Evolutionary conservation across 2,113 vertebrate genomes (phyloP).

Genomic region (Osmerus mordax): DNA sequence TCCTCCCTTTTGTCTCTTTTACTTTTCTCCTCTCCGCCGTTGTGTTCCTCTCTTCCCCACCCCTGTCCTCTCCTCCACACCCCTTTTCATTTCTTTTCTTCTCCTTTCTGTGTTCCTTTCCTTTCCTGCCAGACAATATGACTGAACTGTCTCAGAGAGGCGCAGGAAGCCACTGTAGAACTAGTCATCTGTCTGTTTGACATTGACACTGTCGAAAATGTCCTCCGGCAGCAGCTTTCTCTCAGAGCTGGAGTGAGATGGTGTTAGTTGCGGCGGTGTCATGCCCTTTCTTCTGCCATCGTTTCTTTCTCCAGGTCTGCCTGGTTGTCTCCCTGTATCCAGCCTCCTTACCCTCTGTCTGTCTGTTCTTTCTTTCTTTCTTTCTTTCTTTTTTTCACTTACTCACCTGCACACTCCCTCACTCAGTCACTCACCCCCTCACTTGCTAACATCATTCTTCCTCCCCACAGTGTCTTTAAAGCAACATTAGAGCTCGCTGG

Average conservation of each 20-base stretch:
- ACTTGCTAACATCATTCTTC: too few species aligned
- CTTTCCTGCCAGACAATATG: slow-evolving; percentile 42
- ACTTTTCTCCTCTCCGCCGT: too few species aligned
- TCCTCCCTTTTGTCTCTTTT: too few species aligned
- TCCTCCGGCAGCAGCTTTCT: slow-evolving; percentile 38
- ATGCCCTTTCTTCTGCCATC: slow-evolving; percentile 43
- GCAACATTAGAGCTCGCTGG: too few species aligned
- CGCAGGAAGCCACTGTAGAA: slow-evolving; percentile 46
- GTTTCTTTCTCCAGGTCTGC: slow-evolving; percentile 45
- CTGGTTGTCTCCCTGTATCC: slow-evolving; percentile 1
- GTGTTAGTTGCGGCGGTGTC: slow-evolving; percentile 50
- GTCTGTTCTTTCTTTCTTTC: background rate
- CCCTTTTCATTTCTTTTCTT: background rate
- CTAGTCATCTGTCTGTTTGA: slow-evolving; percentile 67
- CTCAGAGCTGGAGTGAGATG: slow-evolving; percentile 51
- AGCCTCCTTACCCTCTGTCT: background rate
- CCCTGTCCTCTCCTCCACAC: background rate
- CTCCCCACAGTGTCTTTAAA: too few species aligned
- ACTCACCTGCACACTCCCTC: background rate
- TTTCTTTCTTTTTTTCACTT: too few species aligned
- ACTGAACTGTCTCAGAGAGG: slow-evolving; percentile 54
- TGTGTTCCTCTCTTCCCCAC: too few species aligned
- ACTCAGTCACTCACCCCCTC: background rate
- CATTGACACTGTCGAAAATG: slow-evolving; percentile 57
- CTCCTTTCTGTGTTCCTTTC: slow-evolving; percentile 15